A percentile compares a stretch with the other conserved stretches of the same genome.
Evolutionary conservation across 2,888 invertebrate species (phyloP).

Genomic region (Ditula angustiorana): DNA sequence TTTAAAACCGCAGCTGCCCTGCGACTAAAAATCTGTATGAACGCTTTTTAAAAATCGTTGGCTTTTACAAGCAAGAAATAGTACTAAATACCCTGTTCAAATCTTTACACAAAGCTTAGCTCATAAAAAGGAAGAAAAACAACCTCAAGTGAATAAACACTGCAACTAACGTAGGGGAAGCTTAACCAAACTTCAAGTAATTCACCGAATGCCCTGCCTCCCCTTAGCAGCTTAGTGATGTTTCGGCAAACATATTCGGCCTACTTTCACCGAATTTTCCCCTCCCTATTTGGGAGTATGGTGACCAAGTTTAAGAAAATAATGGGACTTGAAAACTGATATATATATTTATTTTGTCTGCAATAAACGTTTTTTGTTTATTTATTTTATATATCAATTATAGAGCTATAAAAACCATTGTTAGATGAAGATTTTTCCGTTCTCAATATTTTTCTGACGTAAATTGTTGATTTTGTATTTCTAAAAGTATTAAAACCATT

Average conservation of each 20-base stretch:
- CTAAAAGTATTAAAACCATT: no score
- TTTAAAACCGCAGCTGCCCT: no score
- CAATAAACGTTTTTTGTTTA: no score
- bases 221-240: slow-evolving; percentile 25
- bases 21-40: no score
- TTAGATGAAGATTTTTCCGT: no score
- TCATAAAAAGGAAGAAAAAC: slow-evolving; percentile 14
- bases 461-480: no score
- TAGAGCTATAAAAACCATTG: no score
- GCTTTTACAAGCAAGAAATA: no score
- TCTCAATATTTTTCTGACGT: no score
- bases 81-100: no score
- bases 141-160: slow-evolving; percentile 32
- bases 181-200: slow-evolving; percentile 26
- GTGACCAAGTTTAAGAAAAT: slow-evolving; percentile 31
- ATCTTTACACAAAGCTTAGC: neutral
- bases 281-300: slow-evolving; percentile 41
- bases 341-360: neutral
- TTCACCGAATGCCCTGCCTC: slow-evolving; percentile 20
- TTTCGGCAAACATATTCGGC: slow-evolving; percentile 50
- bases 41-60: no score
- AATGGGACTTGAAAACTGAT: neutral
- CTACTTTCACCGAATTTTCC: slow-evolving; percentile 51
- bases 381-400: no score
- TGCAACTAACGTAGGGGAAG: slow-evolving; percentile 28